Evolutionary conservation across 2,888 invertebrate species (phyloP).

Genomic region (Zaprionus bogoriensis): DNA sequence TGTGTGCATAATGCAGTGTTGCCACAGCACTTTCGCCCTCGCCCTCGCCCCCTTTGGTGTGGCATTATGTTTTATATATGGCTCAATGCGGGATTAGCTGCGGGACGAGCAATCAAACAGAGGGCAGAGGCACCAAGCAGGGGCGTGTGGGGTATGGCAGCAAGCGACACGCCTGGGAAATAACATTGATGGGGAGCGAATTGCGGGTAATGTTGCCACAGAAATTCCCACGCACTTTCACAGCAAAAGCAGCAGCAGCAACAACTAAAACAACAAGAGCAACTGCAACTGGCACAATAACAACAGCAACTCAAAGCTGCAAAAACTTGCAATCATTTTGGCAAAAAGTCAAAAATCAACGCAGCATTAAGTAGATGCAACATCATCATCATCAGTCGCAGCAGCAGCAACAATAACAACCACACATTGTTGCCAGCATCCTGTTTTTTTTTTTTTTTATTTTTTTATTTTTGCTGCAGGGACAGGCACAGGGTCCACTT

Average conservation of each 20-base stretch:
- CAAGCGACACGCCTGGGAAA: slow-evolving; percentile 59
- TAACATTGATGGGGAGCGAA: slow-evolving; percentile 58
- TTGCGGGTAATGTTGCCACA: slow-evolving; percentile 13
- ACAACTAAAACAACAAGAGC: background rate
- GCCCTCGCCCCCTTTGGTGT: slow-evolving; percentile 34
- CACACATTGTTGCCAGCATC: background rate
- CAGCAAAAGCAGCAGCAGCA: slow-evolving; percentile 8
- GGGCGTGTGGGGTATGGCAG: background rate
- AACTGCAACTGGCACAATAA: background rate
- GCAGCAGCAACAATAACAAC: background rate
- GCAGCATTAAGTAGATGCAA: background rate
- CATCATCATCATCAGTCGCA: background rate
- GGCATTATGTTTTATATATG: background rate
- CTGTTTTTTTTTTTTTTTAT: background rate
- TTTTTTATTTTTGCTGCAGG: background rate
- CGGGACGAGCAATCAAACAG: background rate
- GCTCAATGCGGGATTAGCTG: slow-evolving; percentile 60
- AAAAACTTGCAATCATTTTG: background rate
- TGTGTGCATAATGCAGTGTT: slow-evolving; percentile 25
- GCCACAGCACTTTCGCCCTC: background rate
- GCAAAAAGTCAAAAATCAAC: background rate
- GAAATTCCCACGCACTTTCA: slow-evolving; percentile 61
- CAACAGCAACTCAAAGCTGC: background rate
- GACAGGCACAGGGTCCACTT: slow-evolving; percentile 8
- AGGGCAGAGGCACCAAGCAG: background rate